These are phyloP conservation scores for Agraylea sexmaculata DNA, from an alignment of 1,140 invertebrate species.

Conservation along the genomic window DNA sequence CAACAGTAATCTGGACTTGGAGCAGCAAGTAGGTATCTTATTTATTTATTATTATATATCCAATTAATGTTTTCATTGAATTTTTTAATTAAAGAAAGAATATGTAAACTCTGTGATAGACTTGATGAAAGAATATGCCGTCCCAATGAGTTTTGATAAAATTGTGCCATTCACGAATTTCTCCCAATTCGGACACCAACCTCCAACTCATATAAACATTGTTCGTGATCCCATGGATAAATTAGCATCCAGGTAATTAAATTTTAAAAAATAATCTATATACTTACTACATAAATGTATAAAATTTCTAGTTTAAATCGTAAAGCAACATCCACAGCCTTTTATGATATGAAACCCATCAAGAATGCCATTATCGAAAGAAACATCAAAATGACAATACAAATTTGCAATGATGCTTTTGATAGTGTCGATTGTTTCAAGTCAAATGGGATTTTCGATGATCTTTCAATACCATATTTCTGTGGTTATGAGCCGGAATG, in stretches of 20 bases:
- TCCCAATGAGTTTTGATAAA: slow-evolving; percentile 50
- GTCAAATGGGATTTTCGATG: slow-evolving; percentile 30
- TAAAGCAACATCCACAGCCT: too few species aligned
- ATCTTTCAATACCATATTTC: slow-evolving; percentile 49
- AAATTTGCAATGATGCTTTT: slow-evolving; percentile 29
- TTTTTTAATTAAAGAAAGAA: slow-evolving; percentile 35
- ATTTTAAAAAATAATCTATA: slow-evolving; percentile 2
- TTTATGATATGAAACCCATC: too few species aligned
- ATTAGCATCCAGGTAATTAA: slow-evolving; percentile 26
- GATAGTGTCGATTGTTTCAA: slow-evolving; percentile 31
- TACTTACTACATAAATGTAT: too few species aligned
- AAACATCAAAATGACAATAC: slow-evolving; percentile 23
- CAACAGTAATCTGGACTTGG: background rate
- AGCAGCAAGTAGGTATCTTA: slow-evolving; percentile 16
- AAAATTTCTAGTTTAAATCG: too few species aligned
- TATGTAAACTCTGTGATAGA: slow-evolving; percentile 43
- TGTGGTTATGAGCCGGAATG: slow-evolving; percentile 52
- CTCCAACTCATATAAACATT: slow-evolving; percentile 53
- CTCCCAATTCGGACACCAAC: slow-evolving; percentile 42
- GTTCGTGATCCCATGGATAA: slow-evolving; percentile 49
- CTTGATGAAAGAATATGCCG: slow-evolving; percentile 40
- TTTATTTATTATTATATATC: too few species aligned
- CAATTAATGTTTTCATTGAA: too few species aligned
- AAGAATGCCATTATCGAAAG: too few species aligned
- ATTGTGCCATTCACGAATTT: slow-evolving; percentile 57